A percentile compares a stretch with the other conserved stretches of the same genome.
Evolutionary conservation across 2,888 invertebrate genomes (phyloP).

Genomic region (Ypsolopha sequella): DNA sequence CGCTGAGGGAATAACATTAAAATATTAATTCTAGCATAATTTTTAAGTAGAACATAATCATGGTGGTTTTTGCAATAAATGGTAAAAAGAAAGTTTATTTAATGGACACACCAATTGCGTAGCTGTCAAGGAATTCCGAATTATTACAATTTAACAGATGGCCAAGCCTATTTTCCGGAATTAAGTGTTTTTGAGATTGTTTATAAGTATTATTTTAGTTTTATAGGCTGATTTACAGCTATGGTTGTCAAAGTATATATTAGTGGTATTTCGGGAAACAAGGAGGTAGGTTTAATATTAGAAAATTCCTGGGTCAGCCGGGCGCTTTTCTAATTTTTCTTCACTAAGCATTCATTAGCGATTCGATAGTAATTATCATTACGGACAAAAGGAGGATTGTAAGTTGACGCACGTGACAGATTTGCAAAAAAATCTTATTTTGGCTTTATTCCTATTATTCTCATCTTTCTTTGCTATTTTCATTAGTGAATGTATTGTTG

Average conservation of each 20-base stretch:
- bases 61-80: not conserved
- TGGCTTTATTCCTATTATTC: no score
- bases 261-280: slow-evolving; percentile 93
- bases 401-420: no score
- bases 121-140: slow-evolving; percentile 15
- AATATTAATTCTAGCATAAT: no score
- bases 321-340: slow-evolving; percentile 41
- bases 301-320: slow-evolving; percentile 49
- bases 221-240: slow-evolving; percentile 30
- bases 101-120: slow-evolving; percentile 21
- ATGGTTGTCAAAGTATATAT: slow-evolving; percentile 94
- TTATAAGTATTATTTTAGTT: slow-evolving; percentile 35
- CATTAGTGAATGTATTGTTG: no score
- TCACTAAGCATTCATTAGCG: slow-evolving; percentile 40
- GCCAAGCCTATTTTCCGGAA: slow-evolving; percentile 60
- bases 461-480: no score
- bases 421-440: no score
- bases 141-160: slow-evolving; percentile 50
- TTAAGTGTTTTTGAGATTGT: slow-evolving; percentile 35
- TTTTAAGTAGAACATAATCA: no score
- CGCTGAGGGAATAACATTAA: no score
- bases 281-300: slow-evolving; percentile 82
- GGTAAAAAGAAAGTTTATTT: not conserved
- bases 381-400: no score
- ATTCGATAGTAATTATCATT: slow-evolving; percentile 39